Conservation (phyloP, 2,888 invertebrate genomes). For the Erebia aethiops region DNA sequence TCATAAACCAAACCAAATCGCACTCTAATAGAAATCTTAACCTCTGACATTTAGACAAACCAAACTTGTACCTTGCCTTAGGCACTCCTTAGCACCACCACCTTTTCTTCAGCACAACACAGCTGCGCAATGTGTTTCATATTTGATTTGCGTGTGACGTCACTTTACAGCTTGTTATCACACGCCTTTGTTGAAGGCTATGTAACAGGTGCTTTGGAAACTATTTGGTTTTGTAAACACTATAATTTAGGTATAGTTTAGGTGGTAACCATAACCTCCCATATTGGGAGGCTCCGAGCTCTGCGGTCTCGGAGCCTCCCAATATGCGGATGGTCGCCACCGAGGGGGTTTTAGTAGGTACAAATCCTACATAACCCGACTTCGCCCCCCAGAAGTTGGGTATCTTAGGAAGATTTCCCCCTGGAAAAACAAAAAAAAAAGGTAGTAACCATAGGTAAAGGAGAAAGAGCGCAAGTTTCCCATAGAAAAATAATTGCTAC, state of each 20-base stretch:
- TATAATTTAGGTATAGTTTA: not conserved
- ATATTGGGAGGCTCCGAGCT: no score
- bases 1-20: not conserved
- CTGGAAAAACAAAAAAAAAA: no score
- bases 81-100: conserved; percentile 31
- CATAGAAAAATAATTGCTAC: no score
- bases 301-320: no score
- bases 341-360: no score
- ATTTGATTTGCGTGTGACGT: conserved; percentile 30
- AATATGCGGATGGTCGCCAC: no score
- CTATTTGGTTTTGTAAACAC: not conserved
- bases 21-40: conserved; percentile 11
- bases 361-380: no score
- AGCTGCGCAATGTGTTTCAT: conserved; percentile 35
- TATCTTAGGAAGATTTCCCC: no score
- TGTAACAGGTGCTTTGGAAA: conserved; percentile 12
- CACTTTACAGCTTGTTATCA: conserved; percentile 20
- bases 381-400: no score
- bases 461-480: no score
- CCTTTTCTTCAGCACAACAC: conserved; percentile 36
- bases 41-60: conserved; percentile 11
- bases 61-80: conserved; percentile 7
- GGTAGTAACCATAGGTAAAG: no score
- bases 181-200: conserved; percentile 19
- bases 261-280: no score